A percentile compares a stretch with the other conserved stretches of the same genome.
Evolutionary conservation across 2,888 invertebrate species (phyloP).

Genomic region (Corythucha ciliata): DNA sequence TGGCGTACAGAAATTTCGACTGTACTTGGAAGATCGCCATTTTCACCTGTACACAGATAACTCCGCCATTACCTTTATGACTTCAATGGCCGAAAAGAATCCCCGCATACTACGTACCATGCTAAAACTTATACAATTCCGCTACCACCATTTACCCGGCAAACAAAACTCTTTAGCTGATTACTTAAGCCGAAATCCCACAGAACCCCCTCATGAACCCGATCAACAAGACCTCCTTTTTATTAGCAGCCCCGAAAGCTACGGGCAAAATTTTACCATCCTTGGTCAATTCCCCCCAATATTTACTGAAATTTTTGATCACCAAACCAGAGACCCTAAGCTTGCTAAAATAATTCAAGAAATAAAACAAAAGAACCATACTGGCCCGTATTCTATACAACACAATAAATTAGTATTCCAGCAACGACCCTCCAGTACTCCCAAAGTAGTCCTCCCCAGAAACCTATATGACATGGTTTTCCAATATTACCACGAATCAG

Average conservation of each 20-base stretch:
- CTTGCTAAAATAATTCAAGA: neutral
- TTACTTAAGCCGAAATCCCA: slow-evolving; percentile 11
- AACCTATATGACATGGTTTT: neutral
- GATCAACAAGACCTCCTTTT: too few relatives aligned
- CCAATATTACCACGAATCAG: slow-evolving; percentile 7
- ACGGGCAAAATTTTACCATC: too few relatives aligned
- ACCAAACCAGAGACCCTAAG: slow-evolving; percentile 5
- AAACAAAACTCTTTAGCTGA: slow-evolving; percentile 4
- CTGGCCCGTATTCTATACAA: neutral
- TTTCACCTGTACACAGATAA: slow-evolving; percentile 12
- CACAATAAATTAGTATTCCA: neutral
- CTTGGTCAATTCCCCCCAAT: too few relatives aligned
- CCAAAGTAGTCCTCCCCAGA: slow-evolving; percentile 5
- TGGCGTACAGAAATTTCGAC: neutral
- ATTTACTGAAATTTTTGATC: too few relatives aligned
- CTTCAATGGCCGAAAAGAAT: neutral
- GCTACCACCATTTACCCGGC: slow-evolving; percentile 2
- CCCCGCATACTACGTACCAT: slow-evolving; percentile 1
- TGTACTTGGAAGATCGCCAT: slow-evolving; percentile 2
- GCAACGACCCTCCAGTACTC: neutral
- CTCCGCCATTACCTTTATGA: slow-evolving; percentile 7
- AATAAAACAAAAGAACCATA: slow-evolving; percentile 1
- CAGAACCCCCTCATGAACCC: too few relatives aligned
- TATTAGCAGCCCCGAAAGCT: too few relatives aligned
- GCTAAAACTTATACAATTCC: slow-evolving; percentile 5